Conservation (phyloP, 2,888 invertebrate species). For the Alviniconcha strummeri region DNA sequence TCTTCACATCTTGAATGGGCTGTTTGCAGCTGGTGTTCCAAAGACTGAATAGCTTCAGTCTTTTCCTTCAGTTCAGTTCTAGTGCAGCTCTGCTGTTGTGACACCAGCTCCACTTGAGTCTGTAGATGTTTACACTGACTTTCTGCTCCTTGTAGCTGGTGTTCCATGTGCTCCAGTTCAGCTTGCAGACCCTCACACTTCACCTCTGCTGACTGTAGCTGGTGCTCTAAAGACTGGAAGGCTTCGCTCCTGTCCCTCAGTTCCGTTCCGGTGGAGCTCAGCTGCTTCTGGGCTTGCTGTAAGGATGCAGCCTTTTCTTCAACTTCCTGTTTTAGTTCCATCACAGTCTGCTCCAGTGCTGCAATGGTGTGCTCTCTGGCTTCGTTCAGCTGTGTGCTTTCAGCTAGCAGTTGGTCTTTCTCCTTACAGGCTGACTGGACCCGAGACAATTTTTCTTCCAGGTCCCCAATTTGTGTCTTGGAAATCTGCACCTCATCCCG, state of each 20-base stretch:
- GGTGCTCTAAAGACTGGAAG: background rate
- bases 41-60: background rate
- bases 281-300: slow-evolving; percentile 11
- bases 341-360: slow-evolving; percentile 5
- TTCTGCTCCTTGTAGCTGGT: background rate
- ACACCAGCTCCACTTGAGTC: background rate
- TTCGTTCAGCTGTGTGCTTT: background rate
- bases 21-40: background rate
- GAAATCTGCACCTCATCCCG: slow-evolving; percentile 29
- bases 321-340: slow-evolving; percentile 9
- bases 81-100: background rate
- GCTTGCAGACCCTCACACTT: background rate
- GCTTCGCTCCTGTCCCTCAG: background rate
- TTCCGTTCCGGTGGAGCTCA: slow-evolving; percentile 13
- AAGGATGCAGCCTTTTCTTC: slow-evolving; percentile 1
- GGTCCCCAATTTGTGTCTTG: background rate
- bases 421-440: background rate
- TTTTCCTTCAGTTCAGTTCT: background rate
- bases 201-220: background rate
- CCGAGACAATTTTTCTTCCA: slow-evolving; percentile 15
- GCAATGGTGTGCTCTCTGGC: background rate
- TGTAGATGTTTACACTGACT: background rate
- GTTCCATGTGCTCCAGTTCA: background rate
- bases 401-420: slow-evolving; percentile 23
- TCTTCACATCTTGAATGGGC: background rate